Base-by-base conservation (phyloP, 2,113 vertebrate species). In the Sula dactylatra region DNA sequence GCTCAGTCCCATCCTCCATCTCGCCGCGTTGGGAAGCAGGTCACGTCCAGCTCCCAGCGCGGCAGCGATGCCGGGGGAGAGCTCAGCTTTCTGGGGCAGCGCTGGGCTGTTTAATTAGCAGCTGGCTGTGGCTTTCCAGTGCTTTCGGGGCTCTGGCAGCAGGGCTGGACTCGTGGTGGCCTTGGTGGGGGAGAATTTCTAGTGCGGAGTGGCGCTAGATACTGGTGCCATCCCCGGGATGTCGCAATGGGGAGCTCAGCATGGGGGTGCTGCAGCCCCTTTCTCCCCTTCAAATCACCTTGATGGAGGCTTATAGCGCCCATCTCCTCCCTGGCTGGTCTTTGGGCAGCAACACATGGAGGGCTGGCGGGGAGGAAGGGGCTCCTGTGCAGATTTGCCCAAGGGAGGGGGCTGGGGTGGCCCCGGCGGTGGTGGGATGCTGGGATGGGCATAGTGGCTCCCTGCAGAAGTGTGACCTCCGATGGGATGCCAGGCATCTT, bases 31-130 rank as follows among this genome's bases (percentile, higher is more conserved):
- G 62, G 76, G 87, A 94, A 91, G 93, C 90, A 34, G 93, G 55
- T 96, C 93, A 45, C 76, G 66, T 91, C 71, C 70, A 2, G 61
- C 80, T 81, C 80, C 83, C 80, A 4, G 88, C 34, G 17, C 29
- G 19, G 73, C 84, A 12, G 94, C 29, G 11, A 9, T 44, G 93
- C 79, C 6, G 58, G 86, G 64, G 82, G 78, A 40, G 77, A 66
- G 77, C 84, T 86, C 49, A 4, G 88, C 66, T 86, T 78, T 73
- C 88, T 74, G 82, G 62, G 85, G 40, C 77, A 91, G 80, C 70
- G 26, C 65, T 2, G 22, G 52, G 84, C 45, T 52, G 64, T 19
- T 58, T 47, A 14, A 47, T 22, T 38, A 40, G 76, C 76, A 65
- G 62, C 74, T 10, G 66, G 69, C 62, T 79, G 77, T 38, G 2